Evolutionary conservation across 2,888 invertebrate species (phyloP), one percentile per base, ranked within the genome.

Genomic region (Erpobdella octoculata): DNA sequence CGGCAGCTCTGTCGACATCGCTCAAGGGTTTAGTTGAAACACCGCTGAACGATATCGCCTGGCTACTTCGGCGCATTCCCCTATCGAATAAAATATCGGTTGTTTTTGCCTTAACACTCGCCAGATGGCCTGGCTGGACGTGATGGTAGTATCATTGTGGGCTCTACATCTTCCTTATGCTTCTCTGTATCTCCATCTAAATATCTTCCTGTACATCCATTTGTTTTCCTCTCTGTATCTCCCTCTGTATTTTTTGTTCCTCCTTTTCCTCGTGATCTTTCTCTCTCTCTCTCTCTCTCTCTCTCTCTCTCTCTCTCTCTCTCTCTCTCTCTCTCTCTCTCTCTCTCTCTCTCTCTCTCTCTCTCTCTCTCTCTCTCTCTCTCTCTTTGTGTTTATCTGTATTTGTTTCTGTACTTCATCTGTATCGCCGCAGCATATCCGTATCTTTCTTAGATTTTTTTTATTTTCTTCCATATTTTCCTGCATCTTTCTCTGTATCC

Each of bases 71-170:
- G 6, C 21, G 53, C 37, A 41, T 31, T n/a, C 36, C 62, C 8
- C 62, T 62, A 21, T 31, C 62, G 18, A 46, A 28, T 41, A 41
- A 46, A 46, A 28, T 35, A 35, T 31, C 46, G 48, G 46, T 53
- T 48, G n/a, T 46, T 21, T 36, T 68, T 70, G 70, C 70, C 70
- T 70, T 61, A 70, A 37, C 59, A 70, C 35, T 61, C 70, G 70
- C 38, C 61, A 70, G 58, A 25, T 70, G 70, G 70, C 37, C 36
- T n/a, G 38, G 25, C 9, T 38, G 31, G 46, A 25, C 38, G 46
- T 38, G 66, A 36, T 36, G 38, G 31, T 25, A 33, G 59, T 59
- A 33, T 33, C 59, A n/a, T 59, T 33, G 15, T 25, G 59, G 31
- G 18, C 0, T 18, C 33, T 2, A 59, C 33, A 33, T 33, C 59